Percentiles rank a stretch among this genome's conserved stretches.
Evolutionary conservation across 2,113 vertebrate genomes (phyloP).

Genomic region (Chaetura pelagica): DNA sequence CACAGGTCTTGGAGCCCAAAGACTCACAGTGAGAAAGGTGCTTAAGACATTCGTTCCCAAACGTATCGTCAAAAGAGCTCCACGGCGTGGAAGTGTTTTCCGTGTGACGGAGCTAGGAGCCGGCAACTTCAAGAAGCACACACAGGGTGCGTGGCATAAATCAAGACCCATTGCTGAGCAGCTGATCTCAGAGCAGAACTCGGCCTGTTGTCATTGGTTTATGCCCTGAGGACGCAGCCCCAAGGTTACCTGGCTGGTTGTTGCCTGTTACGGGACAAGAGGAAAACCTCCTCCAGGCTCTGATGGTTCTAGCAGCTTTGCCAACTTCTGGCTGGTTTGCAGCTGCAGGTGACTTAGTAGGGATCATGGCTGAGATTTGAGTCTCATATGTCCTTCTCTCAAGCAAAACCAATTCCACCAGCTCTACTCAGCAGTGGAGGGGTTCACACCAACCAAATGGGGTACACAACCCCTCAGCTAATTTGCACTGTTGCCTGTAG

Average conservation of each 20-base stretch:
- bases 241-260: not conserved
- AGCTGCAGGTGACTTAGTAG: not conserved
- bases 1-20: not conserved
- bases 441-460: not conserved
- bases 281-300: not conserved
- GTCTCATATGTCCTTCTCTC: not conserved
- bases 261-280: not conserved
- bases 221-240: not conserved
- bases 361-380: not conserved
- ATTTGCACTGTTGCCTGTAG: not conserved
- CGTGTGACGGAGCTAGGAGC: not conserved
- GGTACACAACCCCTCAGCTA: not conserved
- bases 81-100: not conserved
- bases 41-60: not conserved
- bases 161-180: rapidly evolving
- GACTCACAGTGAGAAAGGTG: not conserved
- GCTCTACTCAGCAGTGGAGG: not conserved
- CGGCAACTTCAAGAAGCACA: not conserved
- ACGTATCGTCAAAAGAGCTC: not conserved
- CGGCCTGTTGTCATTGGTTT: rapidly evolving
- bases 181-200: not conserved
- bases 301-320: not conserved
- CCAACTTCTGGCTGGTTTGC: not conserved
- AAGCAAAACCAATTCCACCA: not conserved
- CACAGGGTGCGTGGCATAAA: not conserved